Conservation (phyloP, 2,113 vertebrate species). For the Rhadina sibilatrix region DNA sequence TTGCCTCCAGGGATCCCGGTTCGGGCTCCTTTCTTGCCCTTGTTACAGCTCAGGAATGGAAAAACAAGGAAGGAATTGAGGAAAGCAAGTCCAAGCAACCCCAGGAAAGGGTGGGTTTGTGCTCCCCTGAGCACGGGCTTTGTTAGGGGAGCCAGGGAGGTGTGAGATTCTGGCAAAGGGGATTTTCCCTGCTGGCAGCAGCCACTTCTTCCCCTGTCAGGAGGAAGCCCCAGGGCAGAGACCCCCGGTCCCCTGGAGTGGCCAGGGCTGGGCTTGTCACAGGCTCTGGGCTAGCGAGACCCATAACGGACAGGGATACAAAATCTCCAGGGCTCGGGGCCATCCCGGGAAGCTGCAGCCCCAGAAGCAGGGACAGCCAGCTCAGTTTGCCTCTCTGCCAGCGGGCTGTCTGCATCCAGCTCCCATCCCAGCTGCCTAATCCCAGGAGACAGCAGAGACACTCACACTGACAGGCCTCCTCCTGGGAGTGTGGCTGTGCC, state of each 20-base stretch:
- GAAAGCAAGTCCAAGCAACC: background rate
- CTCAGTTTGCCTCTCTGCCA: background rate
- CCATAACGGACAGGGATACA: too few relatives aligned
- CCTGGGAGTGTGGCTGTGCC: fast-evolving
- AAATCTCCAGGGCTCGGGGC: background rate
- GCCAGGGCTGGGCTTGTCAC: background rate
- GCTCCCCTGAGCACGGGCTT: background rate
- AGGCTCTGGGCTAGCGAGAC: fast-evolving
- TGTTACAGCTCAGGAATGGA: background rate
- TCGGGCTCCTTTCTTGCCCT: background rate
- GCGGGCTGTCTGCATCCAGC: background rate
- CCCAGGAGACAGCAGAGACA: background rate
- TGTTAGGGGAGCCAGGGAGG: background rate
- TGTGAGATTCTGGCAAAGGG: background rate
- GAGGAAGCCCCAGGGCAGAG: background rate
- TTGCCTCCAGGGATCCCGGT: background rate
- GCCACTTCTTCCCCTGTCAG: background rate
- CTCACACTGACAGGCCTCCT: background rate
- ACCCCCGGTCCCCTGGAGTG: fast-evolving
- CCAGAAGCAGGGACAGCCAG: background rate
- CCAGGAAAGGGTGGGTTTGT: background rate
- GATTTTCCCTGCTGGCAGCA: background rate
- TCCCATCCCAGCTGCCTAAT: background rate
- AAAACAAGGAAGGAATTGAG: background rate
- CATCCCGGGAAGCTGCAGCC: background rate